Evolutionary conservation across 2,888 invertebrate genomes (phyloP).

Genomic region (Thereva nobilitata): DNA sequence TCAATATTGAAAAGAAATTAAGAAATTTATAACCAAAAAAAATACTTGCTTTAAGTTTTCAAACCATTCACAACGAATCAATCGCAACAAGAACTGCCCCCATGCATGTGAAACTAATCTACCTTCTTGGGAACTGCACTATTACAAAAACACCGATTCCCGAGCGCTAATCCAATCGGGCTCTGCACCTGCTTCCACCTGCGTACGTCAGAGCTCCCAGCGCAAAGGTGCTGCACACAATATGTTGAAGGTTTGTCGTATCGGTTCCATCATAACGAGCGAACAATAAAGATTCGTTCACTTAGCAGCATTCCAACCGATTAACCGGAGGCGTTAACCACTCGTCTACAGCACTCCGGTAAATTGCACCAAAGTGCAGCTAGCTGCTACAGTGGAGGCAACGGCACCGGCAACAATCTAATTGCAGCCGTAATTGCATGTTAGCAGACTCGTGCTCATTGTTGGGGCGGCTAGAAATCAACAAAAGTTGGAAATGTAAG

Average conservation of each 20-base stretch:
- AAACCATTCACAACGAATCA: too few relatives aligned
- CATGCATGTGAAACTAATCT: too few relatives aligned
- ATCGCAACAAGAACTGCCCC: too few relatives aligned
- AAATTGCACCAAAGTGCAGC: constrained; percentile 26
- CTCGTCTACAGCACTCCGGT: constrained; percentile 9
- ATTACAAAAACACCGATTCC: too few relatives aligned
- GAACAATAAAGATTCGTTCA: not conserved
- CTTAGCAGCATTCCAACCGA: not conserved
- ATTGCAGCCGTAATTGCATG: constrained; percentile 31
- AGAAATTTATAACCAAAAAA: not conserved
- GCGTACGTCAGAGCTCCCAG: too few relatives aligned
- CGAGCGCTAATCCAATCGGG: too few relatives aligned
- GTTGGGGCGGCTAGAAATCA: constrained; percentile 14
- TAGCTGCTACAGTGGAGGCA: too few relatives aligned
- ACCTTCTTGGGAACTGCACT: too few relatives aligned
- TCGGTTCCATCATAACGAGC: not conserved
- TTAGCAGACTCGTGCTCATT: constrained; percentile 2
- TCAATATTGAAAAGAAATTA: constrained; percentile 6
- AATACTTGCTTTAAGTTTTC: too few relatives aligned
- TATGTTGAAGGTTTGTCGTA: too few relatives aligned
- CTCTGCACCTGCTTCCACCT: too few relatives aligned
- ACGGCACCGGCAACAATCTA: not conserved
- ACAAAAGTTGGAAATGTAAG: constrained; percentile 13
- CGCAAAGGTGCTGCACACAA: too few relatives aligned
- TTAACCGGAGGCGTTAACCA: constrained; percentile 16